Evolutionary conservation across 2,797 vertebrate species (phyloP).

Genomic region (Notamacropus eugenii): DNA sequence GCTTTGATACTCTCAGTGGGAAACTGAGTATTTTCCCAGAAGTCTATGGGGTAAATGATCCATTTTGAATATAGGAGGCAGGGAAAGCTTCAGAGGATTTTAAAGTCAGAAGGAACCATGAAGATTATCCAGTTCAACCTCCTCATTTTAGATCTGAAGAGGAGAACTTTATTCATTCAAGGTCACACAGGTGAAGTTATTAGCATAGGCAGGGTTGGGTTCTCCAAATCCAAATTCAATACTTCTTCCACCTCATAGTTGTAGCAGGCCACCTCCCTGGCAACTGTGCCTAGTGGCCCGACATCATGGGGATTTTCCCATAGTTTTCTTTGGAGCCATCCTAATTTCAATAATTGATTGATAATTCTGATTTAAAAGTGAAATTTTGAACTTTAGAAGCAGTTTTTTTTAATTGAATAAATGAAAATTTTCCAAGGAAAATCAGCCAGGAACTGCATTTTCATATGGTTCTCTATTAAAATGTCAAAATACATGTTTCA

Average conservation of each 20-base stretch:
- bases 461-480: neutral
- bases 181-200: neutral
- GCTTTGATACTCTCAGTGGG: neutral
- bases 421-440: neutral
- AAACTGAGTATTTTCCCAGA: neutral
- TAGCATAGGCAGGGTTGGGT: neutral
- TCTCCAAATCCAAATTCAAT: neutral
- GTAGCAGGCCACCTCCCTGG: neutral
- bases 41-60: neutral
- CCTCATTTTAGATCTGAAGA: neutral
- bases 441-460: neutral
- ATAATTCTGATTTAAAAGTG: neutral
- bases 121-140: neutral
- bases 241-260: neutral
- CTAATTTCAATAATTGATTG: neutral
- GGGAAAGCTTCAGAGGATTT: neutral
- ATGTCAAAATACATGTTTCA: conserved; percentile 29
- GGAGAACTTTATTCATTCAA: neutral
- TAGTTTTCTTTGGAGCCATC: neutral
- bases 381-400: neutral
- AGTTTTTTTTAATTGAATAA: conserved; percentile 5
- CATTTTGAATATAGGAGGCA: neutral
- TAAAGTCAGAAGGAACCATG: neutral
- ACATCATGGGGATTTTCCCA: neutral
- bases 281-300: neutral